Evolutionary conservation across 2,888 invertebrate species (phyloP), one percentile per base, ranked within the genome.

Genomic region (Therioaphis trifolii): DNA sequence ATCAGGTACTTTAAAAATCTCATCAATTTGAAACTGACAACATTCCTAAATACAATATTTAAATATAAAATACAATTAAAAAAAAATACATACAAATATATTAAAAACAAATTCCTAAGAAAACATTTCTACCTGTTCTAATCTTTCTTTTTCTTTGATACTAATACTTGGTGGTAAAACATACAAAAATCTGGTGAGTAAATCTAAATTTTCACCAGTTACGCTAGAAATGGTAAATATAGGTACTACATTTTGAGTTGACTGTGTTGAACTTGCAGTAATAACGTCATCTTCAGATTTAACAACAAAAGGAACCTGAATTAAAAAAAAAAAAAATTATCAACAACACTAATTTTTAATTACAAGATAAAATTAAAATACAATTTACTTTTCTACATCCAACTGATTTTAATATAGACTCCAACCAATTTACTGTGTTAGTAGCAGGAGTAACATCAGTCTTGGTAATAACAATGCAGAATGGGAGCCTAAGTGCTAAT

Each of bases 401-500:
- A 24, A 92, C 92, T 76, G 92, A 91, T 85, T 92, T 92, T 49
- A 94, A 89, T 75, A 93, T 90, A 55, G 90, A 89, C 87, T 93
- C 92, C 66, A 94, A 87, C 86, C 91, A 91, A 85, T 90, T 89
- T 9, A 85, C 75, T 15, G 91, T 91, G 85, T 88, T 88, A 35
- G 89, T 89, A 2, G 91, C 90, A 4, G 91, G 89, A n/a, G 94
- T 94, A 84, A 96, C 91, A 89, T 99, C 99, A 84, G 94, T 94
- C 91, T 99, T 99, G 85, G 95, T 97, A 85, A 99, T 92, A 1
- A 98, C 95, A 21, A 97, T 93, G 88, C 98, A 97, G 89, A 98
- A 94, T 0, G 99, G 98, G 87, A 95, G 92, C 86, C 94, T 93
- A 68, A 96, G 88, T 0, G 95, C 95, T 0, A 94, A 90, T 1